Percentiles rank a stretch among this genome's conserved stretches.
These are phyloP conservation scores for Tiaroga cobitis DNA, from an alignment of 2,797 vertebrate genomes.

Conservation along the genomic window DNA sequence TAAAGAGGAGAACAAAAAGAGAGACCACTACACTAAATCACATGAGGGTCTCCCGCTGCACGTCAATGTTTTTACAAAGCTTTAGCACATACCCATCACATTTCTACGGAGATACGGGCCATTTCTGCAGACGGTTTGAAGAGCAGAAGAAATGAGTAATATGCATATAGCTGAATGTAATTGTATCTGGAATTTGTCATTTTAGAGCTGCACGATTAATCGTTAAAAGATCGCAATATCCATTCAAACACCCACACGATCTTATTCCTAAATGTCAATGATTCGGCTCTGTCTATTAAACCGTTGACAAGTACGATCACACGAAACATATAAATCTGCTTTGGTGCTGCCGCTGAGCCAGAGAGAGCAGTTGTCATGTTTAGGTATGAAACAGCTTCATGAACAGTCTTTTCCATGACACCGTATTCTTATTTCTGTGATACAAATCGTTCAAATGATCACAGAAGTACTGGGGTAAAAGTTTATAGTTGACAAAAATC, in stretches of 20 bases:
- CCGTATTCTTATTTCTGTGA: background rate
- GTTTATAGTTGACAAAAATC: background rate
- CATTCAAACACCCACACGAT: background rate
- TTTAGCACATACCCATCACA: background rate
- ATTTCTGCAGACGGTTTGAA: slow-evolving; percentile 14
- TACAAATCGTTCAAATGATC: background rate
- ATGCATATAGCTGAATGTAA: background rate
- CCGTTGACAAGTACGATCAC: background rate
- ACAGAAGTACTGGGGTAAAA: background rate
- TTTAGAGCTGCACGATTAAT: background rate
- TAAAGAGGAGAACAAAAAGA: slow-evolving; percentile 70
- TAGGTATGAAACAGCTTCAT: background rate
- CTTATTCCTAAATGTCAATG: background rate
- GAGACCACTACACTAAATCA: slow-evolving; percentile 9
- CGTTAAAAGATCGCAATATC: background rate
- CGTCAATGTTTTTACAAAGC: background rate
- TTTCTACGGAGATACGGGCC: background rate
- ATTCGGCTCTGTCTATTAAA: background rate
- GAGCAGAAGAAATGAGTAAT: background rate
- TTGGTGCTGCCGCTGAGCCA: background rate
- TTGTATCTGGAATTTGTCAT: background rate
- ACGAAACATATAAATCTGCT: background rate
- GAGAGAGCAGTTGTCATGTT: background rate
- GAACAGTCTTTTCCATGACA: background rate
- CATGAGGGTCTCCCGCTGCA: background rate